A percentile compares a stretch with the other conserved stretches of the same genome.
These are phyloP conservation scores for Drosophila prostipennis DNA, from an alignment of 2,888 invertebrate species.

Conservation along the genomic window DNA sequence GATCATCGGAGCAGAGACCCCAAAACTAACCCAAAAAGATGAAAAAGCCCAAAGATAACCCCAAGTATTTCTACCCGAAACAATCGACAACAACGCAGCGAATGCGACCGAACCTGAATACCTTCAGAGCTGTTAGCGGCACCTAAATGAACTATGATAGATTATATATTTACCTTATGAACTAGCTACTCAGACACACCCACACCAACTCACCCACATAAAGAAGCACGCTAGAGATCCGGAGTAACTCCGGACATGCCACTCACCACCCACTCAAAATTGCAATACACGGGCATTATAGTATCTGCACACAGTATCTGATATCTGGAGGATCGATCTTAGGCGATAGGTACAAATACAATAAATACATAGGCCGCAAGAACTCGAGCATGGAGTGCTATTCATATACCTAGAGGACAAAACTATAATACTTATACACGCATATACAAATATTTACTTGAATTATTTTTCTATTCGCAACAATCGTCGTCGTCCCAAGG, in stretches of 20 bases:
- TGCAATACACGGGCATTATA: conserved; percentile 50
- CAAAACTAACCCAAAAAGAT: conserved; percentile 1
- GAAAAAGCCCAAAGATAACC: conserved; percentile 11
- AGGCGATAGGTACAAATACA: conserved; percentile 75
- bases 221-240: conserved; percentile 23
- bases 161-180: conserved; percentile 65
- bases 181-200: conserved; percentile 36
- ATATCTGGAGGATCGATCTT: conserved; percentile 52
- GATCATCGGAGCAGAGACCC: conserved; percentile 11
- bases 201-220: conserved; percentile 34
- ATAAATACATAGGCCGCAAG: conserved; percentile 43
- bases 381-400: conserved; percentile 54
- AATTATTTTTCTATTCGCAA: conserved; percentile 79
- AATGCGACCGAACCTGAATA: conserved; percentile 77
- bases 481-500: conserved; percentile 53
- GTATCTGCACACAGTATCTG: conserved; percentile 43
- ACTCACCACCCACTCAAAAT: conserved; percentile 52
- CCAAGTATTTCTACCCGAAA: conserved; percentile 75
- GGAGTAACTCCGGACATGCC: conserved; percentile 20
- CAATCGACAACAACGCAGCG: conserved; percentile 70
- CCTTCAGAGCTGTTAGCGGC: conserved; percentile 79
- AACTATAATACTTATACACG: conserved; percentile 73
- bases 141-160: conserved; percentile 75
- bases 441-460: conserved; percentile 73
- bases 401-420: conserved; percentile 62